Conservation (phyloP, 2,888 invertebrate species). For the Ditylenchus weischeri region DNA sequence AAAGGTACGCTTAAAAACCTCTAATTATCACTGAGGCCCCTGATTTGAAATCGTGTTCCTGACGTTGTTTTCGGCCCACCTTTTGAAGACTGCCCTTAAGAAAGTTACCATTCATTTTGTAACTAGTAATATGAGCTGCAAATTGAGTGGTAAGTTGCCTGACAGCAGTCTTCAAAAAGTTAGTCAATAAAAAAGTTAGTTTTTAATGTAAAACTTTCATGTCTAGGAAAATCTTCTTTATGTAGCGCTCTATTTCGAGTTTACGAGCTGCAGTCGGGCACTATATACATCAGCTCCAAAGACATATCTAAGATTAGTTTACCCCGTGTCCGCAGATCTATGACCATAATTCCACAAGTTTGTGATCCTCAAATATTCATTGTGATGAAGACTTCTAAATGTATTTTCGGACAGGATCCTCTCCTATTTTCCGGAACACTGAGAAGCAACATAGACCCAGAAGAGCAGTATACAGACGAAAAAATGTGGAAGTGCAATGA, state of each 20-base stretch:
- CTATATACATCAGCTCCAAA: slow-evolving; percentile 47
- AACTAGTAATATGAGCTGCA: no score
- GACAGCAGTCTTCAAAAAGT: no score
- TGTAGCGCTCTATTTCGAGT: slow-evolving; percentile 67
- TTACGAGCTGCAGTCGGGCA: slow-evolving; percentile 62
- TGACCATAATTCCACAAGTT: slow-evolving; percentile 66
- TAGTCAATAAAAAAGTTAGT: no score
- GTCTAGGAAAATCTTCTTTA: slow-evolving; percentile 66
- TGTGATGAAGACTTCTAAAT: no score
- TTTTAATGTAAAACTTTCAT: no score
- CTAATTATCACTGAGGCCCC: no score
- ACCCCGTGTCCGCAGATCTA: slow-evolving; percentile 63
- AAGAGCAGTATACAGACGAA: slow-evolving; percentile 73
- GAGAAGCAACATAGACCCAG: slow-evolving; percentile 87
- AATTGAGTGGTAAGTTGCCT: no score
- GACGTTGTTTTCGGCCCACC: no score
- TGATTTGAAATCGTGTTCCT: no score
- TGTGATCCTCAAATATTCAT: neutral
- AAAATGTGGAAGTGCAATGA: slow-evolving; percentile 83
- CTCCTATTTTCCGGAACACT: slow-evolving; percentile 67
- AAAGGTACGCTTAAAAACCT: no score
- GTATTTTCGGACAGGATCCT: slow-evolving; percentile 57
- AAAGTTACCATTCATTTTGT: no score
- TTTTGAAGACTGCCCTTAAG: no score
- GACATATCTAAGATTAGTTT: slow-evolving; percentile 59